Evolutionary conservation across 2,113 vertebrate genomes (phyloP).

Genomic region (Alces alces): DNA sequence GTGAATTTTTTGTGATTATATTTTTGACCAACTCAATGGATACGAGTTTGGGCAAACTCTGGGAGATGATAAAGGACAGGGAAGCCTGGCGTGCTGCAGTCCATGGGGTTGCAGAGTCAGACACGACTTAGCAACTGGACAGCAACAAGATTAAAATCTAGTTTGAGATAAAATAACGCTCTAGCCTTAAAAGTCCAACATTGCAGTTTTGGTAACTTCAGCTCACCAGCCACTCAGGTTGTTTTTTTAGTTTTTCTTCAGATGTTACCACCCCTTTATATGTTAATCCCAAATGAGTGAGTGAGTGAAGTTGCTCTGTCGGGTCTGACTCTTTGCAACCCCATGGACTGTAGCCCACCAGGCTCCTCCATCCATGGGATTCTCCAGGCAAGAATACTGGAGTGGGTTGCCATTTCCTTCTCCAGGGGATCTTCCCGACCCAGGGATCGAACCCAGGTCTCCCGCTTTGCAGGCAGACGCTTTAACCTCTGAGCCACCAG

Average conservation of each 20-base stretch:
- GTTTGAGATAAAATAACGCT: slow-evolving; percentile 11
- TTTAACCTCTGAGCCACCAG: too few species aligned
- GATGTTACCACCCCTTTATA: neutral
- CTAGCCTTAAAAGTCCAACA: neutral
- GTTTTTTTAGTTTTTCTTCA: neutral
- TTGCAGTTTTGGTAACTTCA: neutral
- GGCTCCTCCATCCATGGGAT: too few species aligned
- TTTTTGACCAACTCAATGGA: neutral
- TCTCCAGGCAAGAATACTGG: too few species aligned
- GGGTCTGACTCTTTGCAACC: too few species aligned
- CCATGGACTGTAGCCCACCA: too few species aligned
- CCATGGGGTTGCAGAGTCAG: neutral
- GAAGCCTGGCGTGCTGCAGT: neutral
- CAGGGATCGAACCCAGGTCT: too few species aligned
- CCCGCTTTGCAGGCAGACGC: too few species aligned
- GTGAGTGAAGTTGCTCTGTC: too few species aligned
- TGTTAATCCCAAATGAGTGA: neutral
- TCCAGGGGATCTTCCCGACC: too few species aligned
- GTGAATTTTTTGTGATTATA: neutral
- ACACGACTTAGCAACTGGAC: neutral
- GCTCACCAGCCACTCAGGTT: neutral
- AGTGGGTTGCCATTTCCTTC: too few species aligned
- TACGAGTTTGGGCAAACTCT: neutral
- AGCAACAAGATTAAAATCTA: neutral
- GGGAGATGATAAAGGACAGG: neutral